Evolutionary conservation across 2,888 invertebrate species (phyloP), one percentile per base, ranked within the genome.

Genomic region (Eucera pruinosa): DNA sequence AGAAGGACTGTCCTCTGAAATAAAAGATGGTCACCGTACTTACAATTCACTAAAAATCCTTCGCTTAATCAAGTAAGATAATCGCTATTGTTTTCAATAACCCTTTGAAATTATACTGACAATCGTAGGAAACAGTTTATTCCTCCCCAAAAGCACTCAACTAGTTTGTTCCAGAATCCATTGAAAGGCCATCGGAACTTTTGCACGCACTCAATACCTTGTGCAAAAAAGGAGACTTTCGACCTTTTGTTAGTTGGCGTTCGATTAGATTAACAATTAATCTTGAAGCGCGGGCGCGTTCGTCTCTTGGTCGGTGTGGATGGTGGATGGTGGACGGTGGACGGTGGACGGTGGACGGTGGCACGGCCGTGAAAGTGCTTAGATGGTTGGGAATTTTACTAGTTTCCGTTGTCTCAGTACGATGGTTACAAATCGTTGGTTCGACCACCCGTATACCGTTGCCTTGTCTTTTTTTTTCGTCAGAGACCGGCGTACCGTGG

Each of bases 351-450:
- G 7, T 43, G 50, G 18, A 68, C 9, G 58, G 50, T 36, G 55
- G 30, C 48, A 55, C 55, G 48, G 15, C 54, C 55, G 77, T 50
- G 73, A 83, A 81, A 81, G 54, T 74, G 47, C 18, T 61, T 18
- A 20, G 67, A 25, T 67, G 50, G 45, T 33, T 62, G 36, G 50
- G 60, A 66, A 74, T 74, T 79, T 75, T 64, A 30, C 47, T 58
- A 50, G 45, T 62, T 62, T 47, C 67, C 48, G 67, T 41, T 64
- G 64, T 57, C 50, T 39, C 62, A 18, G 48, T 55, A 48, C 23
- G 62, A 58, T 54, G 62, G 47, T 78, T 69, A 55, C 79, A 79
- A 79, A 69, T 75, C 52, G 68, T 18, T 25, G 23, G 25, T 45
- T 64, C 27, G 54, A 58, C 45, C 33, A 27, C 60, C 39, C 41